These are phyloP conservation scores for Aptenodytes forsteri DNA, from an alignment of 2,113 vertebrate genomes.

Conservation along the genomic window DNA sequence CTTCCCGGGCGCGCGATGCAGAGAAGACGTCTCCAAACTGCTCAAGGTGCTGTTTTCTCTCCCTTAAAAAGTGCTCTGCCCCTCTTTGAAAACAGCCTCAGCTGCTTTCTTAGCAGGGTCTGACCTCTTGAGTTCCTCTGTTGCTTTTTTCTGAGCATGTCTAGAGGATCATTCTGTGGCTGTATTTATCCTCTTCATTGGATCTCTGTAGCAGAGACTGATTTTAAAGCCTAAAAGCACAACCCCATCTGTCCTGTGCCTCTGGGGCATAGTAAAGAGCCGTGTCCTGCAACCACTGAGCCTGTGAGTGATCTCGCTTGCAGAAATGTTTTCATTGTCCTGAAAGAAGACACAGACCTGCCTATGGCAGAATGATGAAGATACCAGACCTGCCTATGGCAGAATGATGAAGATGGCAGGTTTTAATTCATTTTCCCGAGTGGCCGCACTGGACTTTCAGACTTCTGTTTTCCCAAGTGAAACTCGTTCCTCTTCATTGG, in stretches of 20 bases:
- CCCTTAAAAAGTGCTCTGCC: neutral
- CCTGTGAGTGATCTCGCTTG: neutral
- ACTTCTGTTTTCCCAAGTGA: neutral
- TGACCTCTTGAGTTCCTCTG: neutral
- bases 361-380: no score
- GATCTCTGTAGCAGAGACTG: neutral
- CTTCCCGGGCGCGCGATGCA: fast-evolving
- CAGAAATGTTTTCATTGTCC: neutral
- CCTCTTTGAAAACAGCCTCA: neutral
- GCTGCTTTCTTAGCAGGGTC: neutral
- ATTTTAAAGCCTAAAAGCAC: conserved; percentile 29
- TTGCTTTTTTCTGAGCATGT: neutral
- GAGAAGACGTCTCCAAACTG: neutral
- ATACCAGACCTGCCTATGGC: no score
- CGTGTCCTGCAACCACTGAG: neutral
- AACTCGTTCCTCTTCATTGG: neutral
- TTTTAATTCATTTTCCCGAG: neutral
- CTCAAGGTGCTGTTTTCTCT: neutral
- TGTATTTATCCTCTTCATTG: neutral
- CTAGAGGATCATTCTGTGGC: neutral
- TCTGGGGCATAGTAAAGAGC: neutral
- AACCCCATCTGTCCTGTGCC: conserved; percentile 27
- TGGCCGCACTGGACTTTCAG: neutral
- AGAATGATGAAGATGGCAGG: neutral
- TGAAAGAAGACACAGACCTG: no score